Base-by-base conservation (phyloP, 1,140 invertebrate genomes). In the Lordiphosa mommai region DNA sequence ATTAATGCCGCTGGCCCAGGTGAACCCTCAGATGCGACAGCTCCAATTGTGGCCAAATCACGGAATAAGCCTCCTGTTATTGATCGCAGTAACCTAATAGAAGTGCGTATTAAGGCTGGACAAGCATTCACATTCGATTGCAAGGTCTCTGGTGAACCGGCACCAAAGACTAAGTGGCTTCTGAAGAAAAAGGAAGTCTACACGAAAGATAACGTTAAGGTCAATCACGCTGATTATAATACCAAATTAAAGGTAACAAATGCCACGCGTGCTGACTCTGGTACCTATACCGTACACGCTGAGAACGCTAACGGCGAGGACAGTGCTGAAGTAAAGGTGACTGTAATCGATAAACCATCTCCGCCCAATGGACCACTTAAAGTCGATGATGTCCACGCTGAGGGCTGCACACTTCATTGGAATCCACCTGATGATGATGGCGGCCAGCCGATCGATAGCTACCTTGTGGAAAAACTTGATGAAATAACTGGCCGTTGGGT, bases 261-360 rank as follows among this genome's bases (percentile, higher is more conserved):
- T 69, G 96, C 98, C 0, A 95, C 94, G 2, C 90, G 98, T 40
- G 92, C 92, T 0, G 97, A 99, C 86, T 95, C 96, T 33, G 98
- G 98, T 13, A 92, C 93, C 41, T 99, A 99, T 84, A 96, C 94
- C 4, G 92, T 99, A 47, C 95, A 93, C 14, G 96, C 98, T 32
- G 96, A 97, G 88, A 99, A 99, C 87, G 90, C 92, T 17, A 98
- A 96, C 74, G 98, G 98, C 9, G 95, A 94, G 86, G 98, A 99
- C 74, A 94, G 94, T 12, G 97, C 96, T 8, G 94, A 95, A 53
- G 95, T 99, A 0, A 96, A 95, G 68, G 97, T 99, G 4, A 96
- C 94, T 23, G 96, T 99, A 0, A 90, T 99, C 34, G 97, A 97
- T 74, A 95, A 94, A 67, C 97, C 97, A 0, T 93, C 93, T 48